Evolutionary conservation across 2,888 invertebrate species (phyloP), one percentile per base, ranked within the genome.

Genomic region (Thymelicus acteon): DNA sequence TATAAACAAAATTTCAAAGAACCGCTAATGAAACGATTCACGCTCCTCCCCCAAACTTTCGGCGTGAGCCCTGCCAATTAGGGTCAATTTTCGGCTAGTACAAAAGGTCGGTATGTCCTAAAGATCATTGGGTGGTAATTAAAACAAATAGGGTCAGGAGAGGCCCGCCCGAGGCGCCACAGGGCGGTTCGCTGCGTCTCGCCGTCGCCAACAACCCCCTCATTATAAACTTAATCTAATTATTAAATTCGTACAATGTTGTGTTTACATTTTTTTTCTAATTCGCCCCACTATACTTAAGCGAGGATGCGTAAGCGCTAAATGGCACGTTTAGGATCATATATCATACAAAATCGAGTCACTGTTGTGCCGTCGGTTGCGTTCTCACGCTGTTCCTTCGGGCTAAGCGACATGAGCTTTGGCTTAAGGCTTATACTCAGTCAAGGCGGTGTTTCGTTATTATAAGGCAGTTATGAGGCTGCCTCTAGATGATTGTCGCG

Each of bases 191-290:
- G 74, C 77, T 83, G 84, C 89, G 89, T 80, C 92, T 82, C 87
- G 87, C 83, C 93, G 93, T 90, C 92, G 93, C 90, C 92, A 75
- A 75, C 87, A 80, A 90, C 90, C 93, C 92, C 85, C 89, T 88
- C 85, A 93, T 93, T 93, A 92, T 90, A 85, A 90, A 86, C 87
- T 91, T 93, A 93, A 93, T 93, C 93, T 93, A 93, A 93, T 93
- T 93, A 93, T 92, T 90, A 90, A 93, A 93, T 92, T 93, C 91
- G 87, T 92, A 93, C 93, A 92, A 92, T 92, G 92, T 93, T 91
- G 81, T 93, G 92, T 93, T 93, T 93, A 93, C 93, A 91, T 92
- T 89, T 92, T 90, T 40, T 93, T 92, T 91, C 89, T 92, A 87
- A 93, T 92, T 91, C 90, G 82, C 84, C 79, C 88, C 93, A 89